Evolutionary conservation across 2,797 vertebrate species (phyloP).

Genomic region (Oreortyx pictus): DNA sequence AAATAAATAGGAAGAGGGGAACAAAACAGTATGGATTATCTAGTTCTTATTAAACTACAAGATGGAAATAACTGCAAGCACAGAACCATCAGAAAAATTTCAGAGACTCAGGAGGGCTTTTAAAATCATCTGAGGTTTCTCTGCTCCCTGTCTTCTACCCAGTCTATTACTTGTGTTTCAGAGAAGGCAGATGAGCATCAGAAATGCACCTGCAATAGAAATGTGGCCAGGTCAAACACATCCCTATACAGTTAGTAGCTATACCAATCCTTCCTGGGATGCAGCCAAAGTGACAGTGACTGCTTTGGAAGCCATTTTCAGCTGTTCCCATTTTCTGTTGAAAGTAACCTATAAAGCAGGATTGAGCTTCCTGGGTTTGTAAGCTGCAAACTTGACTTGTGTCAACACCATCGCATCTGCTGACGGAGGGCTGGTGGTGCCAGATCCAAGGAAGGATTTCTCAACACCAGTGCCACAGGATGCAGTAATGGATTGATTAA

Average conservation of each 20-base stretch:
- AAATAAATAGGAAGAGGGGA: slow-evolving; percentile 40
- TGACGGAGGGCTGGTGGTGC: background rate
- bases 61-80: slow-evolving; percentile 55
- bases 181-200: background rate
- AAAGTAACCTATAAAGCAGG: background rate
- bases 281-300: background rate
- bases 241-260: background rate
- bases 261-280: accelerated
- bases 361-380: background rate
- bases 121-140: slow-evolving; percentile 49
- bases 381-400: background rate
- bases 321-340: background rate
- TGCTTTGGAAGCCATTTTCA: background rate
- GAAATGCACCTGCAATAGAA: background rate
- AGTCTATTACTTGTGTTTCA: background rate
- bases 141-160: slow-evolving; percentile 18
- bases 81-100: slow-evolving; percentile 29
- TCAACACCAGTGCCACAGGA: background rate
- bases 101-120: slow-evolving; percentile 39
- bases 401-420: background rate
- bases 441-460: background rate
- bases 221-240: background rate
- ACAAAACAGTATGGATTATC: slow-evolving; percentile 55
- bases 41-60: slow-evolving; percentile 38
- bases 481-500: background rate